Base-by-base conservation (phyloP, 2,113 vertebrate genomes). In the Cnemophilus loriae region DNA sequence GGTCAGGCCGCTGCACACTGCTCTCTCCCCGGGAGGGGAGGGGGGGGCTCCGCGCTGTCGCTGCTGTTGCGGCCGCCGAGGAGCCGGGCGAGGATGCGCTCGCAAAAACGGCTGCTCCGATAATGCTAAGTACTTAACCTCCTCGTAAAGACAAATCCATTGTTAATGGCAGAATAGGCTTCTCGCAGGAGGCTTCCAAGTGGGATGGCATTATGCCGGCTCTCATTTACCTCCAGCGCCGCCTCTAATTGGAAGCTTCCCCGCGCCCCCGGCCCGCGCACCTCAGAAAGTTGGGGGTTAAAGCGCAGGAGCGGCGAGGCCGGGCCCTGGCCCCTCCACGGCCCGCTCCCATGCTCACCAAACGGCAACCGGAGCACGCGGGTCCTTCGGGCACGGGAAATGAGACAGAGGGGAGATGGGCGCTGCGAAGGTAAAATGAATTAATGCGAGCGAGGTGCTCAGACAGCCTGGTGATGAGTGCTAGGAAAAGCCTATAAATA, bases 1-100 rank as follows among this genome's bases (percentile, higher is more conserved):
- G 97, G 98, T 98, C 98, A 98, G 96, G 64, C 91, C 37, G 42
- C 97, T 97, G 96, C 95, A 93, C 94, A 90, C 59, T 74, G 96
- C 92, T 88, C 94, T 96, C 93, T 90, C 65, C 70, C n/a, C 65
- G 37, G 52, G 84, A 39, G 89, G 37, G 44, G 93, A 60, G 46
- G 63, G 81, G 81, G 53, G 69, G 35, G 49, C 68, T 86, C 52
- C 26, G 68, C 50, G 47, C 63, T 49, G 67, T n/a, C 70, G 65
- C 68, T 49, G 74, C 65, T 44, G 64, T 10, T 70, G 57, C 63
- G 28, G 80, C 84, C 19, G 59, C 85, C 32, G 27, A 57, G 44
- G 27, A 93, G 79, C 67, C 35, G 21, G 70, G 49, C 37, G 41
- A 92, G 79, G 95, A 96, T 95, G 95, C 92, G 47, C 90, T 95